Evolutionary conservation across 1,140 invertebrate species (phyloP), one percentile per base, ranked within the genome.

Genomic region (Tribolium castaneum): DNA sequence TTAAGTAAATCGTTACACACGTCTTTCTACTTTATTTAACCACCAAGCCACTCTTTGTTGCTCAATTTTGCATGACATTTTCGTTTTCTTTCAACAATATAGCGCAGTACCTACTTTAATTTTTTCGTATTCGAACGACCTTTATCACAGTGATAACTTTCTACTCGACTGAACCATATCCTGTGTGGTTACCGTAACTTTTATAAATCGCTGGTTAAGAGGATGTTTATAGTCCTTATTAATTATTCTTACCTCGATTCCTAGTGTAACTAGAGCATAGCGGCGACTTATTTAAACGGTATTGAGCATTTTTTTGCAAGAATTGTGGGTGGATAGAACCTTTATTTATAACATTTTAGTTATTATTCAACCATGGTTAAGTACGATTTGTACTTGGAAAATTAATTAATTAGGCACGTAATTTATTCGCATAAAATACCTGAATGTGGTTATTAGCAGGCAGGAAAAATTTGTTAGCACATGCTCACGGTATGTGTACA

Each of bases 251-350:
- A 66, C 59, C 59, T 66, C 59, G 59, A 66, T 66, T 35, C 30
- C 13, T 7, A 59, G 16, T 75, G 51, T 75, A 75, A 75, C 34
- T 75, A 75, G 72, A 75, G 72, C 72, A 75, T 75, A 56, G 25
- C 72, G 35, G 14, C 19, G 54, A 10, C 22, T 59, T 59, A 59
- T 25, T 59, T 22, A 25, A 59, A 59, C n/a, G 39, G 39, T 45
- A 7, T 59, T 59, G 14, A 19, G n/a, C 9, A 45, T 45, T 45
- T 45, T 45, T 45, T 45, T 45, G 9, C 39, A 45, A 45, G 39
- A 45, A 45, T 45, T 59, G 54, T 59, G 54, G 54, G 54, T 59
- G 16, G 39, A 45, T 45, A 45, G 7, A n/a, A 45, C 39, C 1
- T 10, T 45, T 45, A 45, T 45, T 45, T 45, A 9, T 10, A 45